Evolutionary conservation across 2,888 invertebrate species (phyloP).

Genomic region (Gibbula magus): DNA sequence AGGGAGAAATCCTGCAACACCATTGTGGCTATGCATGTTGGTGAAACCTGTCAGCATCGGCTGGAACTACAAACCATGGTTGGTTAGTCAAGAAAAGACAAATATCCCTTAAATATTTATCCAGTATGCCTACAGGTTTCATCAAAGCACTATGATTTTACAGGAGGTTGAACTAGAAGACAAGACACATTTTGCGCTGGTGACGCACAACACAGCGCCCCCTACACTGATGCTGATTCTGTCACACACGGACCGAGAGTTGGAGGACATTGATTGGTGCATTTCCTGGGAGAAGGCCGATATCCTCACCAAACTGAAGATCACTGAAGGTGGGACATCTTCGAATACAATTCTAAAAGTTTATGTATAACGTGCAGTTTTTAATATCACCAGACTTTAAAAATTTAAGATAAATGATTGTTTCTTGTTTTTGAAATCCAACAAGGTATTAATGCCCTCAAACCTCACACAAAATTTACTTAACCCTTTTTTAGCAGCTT

Average conservation of each 20-base stretch:
- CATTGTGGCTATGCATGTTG: too few species aligned
- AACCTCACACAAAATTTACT: too few species aligned
- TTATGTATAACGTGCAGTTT: not conserved
- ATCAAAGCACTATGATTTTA: not conserved
- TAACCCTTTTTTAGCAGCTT: too few species aligned
- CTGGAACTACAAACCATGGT: too few species aligned
- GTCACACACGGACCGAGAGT: constrained; percentile 61
- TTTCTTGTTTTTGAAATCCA: too few species aligned
- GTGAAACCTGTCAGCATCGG: too few species aligned
- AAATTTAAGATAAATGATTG: too few species aligned
- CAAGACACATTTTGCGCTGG: constrained; percentile 59
- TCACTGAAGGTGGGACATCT: not conserved
- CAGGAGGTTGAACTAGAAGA: constrained; percentile 69
- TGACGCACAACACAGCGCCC: constrained; percentile 61
- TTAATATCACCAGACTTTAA: too few species aligned
- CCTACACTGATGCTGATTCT: constrained; percentile 59
- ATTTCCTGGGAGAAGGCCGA: constrained; percentile 62
- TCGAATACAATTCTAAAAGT: not conserved
- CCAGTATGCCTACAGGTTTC: not conserved
- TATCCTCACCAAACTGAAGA: constrained; percentile 3
- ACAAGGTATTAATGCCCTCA: too few species aligned
- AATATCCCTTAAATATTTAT: not conserved
- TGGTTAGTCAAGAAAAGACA: too few species aligned
- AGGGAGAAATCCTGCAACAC: too few species aligned
- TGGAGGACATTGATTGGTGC: constrained; percentile 74